Conservation (phyloP, 1,140 invertebrate species). For the Elymnias hypermnestra region DNA sequence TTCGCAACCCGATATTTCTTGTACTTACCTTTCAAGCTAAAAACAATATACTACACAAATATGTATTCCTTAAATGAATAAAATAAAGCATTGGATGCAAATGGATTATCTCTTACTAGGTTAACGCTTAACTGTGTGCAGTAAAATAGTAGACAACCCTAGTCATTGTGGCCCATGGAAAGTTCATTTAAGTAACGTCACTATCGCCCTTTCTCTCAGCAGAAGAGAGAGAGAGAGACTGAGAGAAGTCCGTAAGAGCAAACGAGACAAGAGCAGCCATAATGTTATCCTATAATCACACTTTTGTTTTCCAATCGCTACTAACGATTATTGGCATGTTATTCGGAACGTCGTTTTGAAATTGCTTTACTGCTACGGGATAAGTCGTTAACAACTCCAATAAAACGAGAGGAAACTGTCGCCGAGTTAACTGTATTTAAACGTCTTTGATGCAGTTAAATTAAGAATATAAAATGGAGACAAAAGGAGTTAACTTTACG, state of each 20-base stretch:
- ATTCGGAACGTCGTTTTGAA: conserved; percentile 69
- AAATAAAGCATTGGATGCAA: no score
- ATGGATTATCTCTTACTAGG: no score
- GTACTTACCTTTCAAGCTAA: no score
- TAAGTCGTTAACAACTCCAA: conserved; percentile 67
- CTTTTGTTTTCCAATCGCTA: conserved; percentile 77
- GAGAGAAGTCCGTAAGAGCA: conserved; percentile 20
- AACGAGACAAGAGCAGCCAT: conserved; percentile 34
- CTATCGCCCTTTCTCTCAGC: conserved; percentile 53
- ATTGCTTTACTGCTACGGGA: conserved; percentile 67
- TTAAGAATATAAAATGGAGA: no score
- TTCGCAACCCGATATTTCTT: no score
- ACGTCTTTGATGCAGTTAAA: no score
- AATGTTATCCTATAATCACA: conserved; percentile 75
- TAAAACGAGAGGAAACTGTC: conserved; percentile 50
- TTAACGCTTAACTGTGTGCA: no score
- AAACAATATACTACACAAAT: no score
- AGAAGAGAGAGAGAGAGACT: conserved; percentile 40
- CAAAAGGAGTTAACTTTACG: no score
- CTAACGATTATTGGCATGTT: conserved; percentile 77
- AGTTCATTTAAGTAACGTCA: conserved; percentile 73
- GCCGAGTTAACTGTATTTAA: conserved; percentile 41
- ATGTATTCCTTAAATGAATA: no score
- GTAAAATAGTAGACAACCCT: conserved; percentile 46
- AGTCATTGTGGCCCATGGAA: conserved; percentile 53